A percentile compares a stretch with the other conserved stretches of the same genome.
These are phyloP conservation scores for Thamnophis elegans DNA, from an alignment of 2,797 vertebrate genomes.

Conservation along the genomic window DNA sequence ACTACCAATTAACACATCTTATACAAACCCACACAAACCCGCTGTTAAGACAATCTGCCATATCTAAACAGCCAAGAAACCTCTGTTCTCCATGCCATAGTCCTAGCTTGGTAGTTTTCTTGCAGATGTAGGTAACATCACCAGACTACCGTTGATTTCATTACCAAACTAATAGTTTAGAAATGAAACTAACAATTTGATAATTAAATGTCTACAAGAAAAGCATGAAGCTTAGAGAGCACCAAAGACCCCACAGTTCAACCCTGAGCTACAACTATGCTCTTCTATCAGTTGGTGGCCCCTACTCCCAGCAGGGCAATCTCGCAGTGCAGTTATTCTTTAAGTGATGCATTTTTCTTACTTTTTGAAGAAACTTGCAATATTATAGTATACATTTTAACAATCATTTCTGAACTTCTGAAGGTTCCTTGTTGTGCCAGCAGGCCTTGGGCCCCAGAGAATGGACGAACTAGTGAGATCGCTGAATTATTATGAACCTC, in stretches of 20 bases:
- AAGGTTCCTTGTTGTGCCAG: not conserved
- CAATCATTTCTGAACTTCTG: not conserved
- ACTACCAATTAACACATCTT: not conserved
- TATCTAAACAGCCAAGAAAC: not conserved
- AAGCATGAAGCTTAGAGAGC: not conserved
- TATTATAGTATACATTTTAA: not conserved
- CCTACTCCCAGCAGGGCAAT: not conserved
- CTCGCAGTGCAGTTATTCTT: not conserved
- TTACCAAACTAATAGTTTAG: not conserved
- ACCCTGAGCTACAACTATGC: not conserved
- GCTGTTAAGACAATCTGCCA: not conserved
- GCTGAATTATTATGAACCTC: not conserved
- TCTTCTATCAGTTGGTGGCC: not conserved
- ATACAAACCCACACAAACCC: not conserved
- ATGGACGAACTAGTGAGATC: not conserved
- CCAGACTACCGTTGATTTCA: not conserved
- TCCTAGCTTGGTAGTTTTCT: not conserved
- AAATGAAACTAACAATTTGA: not conserved
- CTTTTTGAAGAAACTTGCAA: not conserved
- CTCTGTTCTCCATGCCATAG: not conserved
- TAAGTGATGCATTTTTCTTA: not conserved
- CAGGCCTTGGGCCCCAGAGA: not conserved
- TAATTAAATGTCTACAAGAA: not conserved
- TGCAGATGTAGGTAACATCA: not conserved
- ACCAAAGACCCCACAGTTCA: not conserved